Evolutionary conservation across 2,797 vertebrate species (phyloP).

Genomic region (Danionella dracula): DNA sequence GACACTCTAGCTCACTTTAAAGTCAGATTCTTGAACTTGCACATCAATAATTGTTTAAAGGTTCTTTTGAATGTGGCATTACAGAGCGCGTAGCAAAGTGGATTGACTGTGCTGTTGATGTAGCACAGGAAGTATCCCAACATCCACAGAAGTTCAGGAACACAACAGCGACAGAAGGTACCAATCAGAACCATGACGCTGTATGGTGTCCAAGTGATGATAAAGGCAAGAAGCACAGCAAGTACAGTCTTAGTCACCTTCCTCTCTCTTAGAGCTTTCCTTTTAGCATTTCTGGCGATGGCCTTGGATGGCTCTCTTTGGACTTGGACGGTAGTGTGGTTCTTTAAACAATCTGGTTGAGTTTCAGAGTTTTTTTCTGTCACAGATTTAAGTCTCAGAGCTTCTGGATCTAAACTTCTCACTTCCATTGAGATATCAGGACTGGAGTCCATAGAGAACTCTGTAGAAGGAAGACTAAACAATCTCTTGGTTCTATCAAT

Average conservation of each 20-base stretch:
- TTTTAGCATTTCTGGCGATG: slow-evolving; percentile 51
- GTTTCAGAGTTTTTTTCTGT: background rate
- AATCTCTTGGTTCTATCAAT: background rate
- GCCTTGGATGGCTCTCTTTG: background rate
- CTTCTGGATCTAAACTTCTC: background rate
- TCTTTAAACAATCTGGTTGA: background rate
- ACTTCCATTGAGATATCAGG: background rate
- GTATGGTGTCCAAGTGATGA: slow-evolving; percentile 87
- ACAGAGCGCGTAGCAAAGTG: slow-evolving; percentile 86
- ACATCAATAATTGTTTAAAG: slow-evolving; percentile 45
- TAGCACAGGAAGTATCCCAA: slow-evolving; percentile 88
- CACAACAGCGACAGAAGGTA: slow-evolving; percentile 76
- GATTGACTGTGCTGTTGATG: slow-evolving; percentile 88
- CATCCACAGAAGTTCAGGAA: slow-evolving; percentile 76
- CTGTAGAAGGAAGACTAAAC: background rate
- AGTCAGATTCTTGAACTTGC: slow-evolving; percentile 7
- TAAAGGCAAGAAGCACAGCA: slow-evolving; percentile 84
- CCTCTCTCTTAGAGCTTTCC: slow-evolving; percentile 78
- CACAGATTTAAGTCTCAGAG: background rate
- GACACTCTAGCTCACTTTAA: no score
- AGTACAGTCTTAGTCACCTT: slow-evolving; percentile 87
- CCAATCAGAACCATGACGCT: slow-evolving; percentile 85
- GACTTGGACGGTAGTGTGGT: background rate
- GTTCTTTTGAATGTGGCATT: slow-evolving; percentile 87
- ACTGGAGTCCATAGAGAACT: background rate